These are phyloP conservation scores for Dryomyza anilis DNA, from an alignment of 2,888 invertebrate genomes.

Conservation along the genomic window DNA sequence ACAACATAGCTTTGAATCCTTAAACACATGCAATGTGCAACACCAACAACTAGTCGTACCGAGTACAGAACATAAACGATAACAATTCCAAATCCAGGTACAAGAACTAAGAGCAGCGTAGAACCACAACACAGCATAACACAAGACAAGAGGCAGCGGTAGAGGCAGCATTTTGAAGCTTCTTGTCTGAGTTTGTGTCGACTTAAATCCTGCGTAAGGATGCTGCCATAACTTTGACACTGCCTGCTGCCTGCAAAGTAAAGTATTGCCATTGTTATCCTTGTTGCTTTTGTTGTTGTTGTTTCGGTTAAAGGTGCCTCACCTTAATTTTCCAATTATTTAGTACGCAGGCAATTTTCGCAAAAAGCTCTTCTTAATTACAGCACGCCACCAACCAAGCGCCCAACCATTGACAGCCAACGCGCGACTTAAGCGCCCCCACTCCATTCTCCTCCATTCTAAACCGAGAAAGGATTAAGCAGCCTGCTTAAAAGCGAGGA, in stretches of 20 bases:
- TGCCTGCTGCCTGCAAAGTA: not conserved
- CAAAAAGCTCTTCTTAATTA: slow-evolving; percentile 6
- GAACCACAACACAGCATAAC: not conserved
- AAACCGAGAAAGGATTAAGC: not conserved
- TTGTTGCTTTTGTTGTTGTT: not conserved
- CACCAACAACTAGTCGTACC: not conserved
- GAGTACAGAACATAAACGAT: not conserved
- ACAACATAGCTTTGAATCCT: slow-evolving; percentile 21
- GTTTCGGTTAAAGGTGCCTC: not conserved
- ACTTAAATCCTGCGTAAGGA: slow-evolving; percentile 10
- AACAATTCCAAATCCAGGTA: slow-evolving; percentile 14
- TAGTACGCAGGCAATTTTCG: slow-evolving; percentile 4
- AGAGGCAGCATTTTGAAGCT: not conserved
- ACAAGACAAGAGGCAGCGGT: not conserved
- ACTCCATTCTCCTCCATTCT: not conserved
- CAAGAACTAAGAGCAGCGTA: not conserved
- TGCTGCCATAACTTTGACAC: not conserved
- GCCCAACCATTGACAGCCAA: too few relatives aligned
- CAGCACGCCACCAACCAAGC: not conserved
- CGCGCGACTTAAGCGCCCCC: not conserved
- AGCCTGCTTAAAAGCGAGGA: not conserved
- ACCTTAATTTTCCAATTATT: slow-evolving; percentile 11
- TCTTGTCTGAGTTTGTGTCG: not conserved
- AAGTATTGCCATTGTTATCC: not conserved
- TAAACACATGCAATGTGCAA: not conserved